These are phyloP conservation scores for Temnothorax nylanderi DNA, from an alignment of 1,140 invertebrate species.

Conservation along the genomic window DNA sequence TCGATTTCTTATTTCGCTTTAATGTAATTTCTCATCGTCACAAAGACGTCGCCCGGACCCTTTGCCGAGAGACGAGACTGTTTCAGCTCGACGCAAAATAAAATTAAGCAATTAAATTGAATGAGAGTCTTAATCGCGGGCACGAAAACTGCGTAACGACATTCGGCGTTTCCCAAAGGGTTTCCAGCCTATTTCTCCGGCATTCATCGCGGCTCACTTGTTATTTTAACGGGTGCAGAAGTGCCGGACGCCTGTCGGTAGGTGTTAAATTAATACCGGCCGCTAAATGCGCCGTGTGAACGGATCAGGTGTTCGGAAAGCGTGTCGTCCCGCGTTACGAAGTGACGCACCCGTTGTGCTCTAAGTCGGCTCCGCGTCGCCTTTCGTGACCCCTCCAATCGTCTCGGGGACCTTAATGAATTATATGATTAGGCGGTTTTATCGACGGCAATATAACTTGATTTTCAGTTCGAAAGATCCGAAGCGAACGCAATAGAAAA, in stretches of 20 bases:
- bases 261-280: slow-evolving; percentile 72
- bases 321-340: slow-evolving; percentile 69
- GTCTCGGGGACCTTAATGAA: slow-evolving; percentile 73
- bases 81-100: slow-evolving; percentile 5
- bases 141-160: slow-evolving; percentile 45
- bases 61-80: too few relatives aligned
- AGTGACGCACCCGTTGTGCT: slow-evolving; percentile 23
- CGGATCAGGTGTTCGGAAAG: slow-evolving; percentile 69
- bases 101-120: slow-evolving; percentile 43
- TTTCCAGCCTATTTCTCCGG: slow-evolving; percentile 52
- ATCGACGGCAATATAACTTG: neutral
- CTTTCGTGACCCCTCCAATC: slow-evolving; percentile 24
- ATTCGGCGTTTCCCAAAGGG: slow-evolving; percentile 63
- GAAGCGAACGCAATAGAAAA: neutral
- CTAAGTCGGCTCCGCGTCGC: slow-evolving; percentile 24
- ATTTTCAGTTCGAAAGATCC: neutral
- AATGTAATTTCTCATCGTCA: slow-evolving; percentile 15
- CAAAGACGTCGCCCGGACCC: neutral
- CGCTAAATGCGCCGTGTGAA: slow-evolving; percentile 74
- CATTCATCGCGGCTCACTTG: slow-evolving; percentile 53
- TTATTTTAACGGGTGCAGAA: slow-evolving; percentile 65
- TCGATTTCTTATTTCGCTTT: slow-evolving; percentile 40
- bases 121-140: slow-evolving; percentile 39
- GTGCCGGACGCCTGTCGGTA: slow-evolving; percentile 57
- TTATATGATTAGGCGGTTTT: slow-evolving; percentile 82